Conservation (phyloP, 2,113 vertebrate genomes). For the Malurus cyaneus region DNA sequence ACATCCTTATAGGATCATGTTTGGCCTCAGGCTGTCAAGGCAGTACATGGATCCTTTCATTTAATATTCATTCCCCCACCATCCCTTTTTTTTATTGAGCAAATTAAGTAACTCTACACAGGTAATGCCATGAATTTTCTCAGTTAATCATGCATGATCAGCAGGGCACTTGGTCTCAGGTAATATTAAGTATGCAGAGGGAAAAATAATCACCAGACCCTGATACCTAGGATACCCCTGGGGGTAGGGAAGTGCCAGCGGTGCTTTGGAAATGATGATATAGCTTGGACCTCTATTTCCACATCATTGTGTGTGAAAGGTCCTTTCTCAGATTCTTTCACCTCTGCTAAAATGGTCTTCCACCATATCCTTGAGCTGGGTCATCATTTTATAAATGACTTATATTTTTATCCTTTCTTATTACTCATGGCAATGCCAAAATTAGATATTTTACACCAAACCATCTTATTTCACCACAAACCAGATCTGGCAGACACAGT, state of each 20-base stretch:
- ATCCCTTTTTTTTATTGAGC: rapidly evolving
- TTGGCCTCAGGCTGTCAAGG: background rate
- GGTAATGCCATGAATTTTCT: background rate
- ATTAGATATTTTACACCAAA: background rate
- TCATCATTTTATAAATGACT: background rate
- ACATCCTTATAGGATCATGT: background rate
- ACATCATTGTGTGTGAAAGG: background rate
- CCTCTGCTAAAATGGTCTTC: background rate
- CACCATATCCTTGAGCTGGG: background rate
- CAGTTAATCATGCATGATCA: background rate
- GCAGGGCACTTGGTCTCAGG: background rate
- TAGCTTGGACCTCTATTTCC: background rate
- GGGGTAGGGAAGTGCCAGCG: background rate
- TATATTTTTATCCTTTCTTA: background rate
- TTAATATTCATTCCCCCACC: background rate
- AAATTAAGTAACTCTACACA: background rate
- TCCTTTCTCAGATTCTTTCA: background rate
- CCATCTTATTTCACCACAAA: background rate
- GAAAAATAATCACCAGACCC: background rate
- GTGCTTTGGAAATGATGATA: background rate
- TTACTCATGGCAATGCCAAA: background rate
- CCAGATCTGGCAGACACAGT: background rate
- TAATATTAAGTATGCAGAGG: background rate
- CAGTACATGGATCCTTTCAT: background rate
- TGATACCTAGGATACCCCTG: background rate